Percentiles rank a stretch among this genome's conserved stretches.
Conservation (phyloP, 2,888 invertebrate genomes). For the Acholoe squamosa region DNA sequence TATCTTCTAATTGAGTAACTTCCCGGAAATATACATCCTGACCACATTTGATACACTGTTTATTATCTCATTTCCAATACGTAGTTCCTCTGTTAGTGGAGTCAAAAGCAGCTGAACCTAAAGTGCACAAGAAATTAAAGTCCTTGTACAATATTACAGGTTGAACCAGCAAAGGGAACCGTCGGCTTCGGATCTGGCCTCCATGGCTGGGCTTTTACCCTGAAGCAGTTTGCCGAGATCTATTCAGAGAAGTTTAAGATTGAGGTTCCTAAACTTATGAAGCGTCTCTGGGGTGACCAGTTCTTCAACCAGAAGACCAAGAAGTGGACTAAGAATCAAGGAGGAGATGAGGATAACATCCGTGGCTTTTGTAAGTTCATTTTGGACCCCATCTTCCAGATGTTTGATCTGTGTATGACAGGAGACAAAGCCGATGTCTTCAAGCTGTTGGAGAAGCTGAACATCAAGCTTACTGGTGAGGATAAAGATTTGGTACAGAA, state of each 20-base stretch:
- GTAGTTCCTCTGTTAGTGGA: too few relatives aligned
- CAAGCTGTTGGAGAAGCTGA: slow-evolving; percentile 93
- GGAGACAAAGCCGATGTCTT: slow-evolving; percentile 97
- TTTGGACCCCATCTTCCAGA: slow-evolving; percentile 98
- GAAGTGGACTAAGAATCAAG: slow-evolving; percentile 97
- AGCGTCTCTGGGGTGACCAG: slow-evolving; percentile 97
- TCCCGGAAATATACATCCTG: too few relatives aligned
- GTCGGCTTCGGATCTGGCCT: slow-evolving; percentile 99
- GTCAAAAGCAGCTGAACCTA: too few relatives aligned
- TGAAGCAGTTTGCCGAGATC: slow-evolving; percentile 99
- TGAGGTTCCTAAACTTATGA: slow-evolving; percentile 97
- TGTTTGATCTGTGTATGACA: slow-evolving; percentile 93
- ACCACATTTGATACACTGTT: too few relatives aligned
- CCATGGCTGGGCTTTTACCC: slow-evolving; percentile 99
- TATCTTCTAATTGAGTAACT: too few relatives aligned
- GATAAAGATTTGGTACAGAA: slow-evolving; percentile 87
- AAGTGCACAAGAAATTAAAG: too few relatives aligned
- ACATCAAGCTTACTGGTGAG: slow-evolving; percentile 95
- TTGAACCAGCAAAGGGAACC: slow-evolving; percentile 98
- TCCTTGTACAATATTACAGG: slow-evolving; percentile 85
- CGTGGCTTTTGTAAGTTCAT: slow-evolving; percentile 99
- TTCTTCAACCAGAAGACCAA: slow-evolving; percentile 98
- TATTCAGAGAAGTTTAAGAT: slow-evolving; percentile 99
- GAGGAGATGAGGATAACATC: slow-evolving; percentile 86
- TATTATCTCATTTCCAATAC: too few relatives aligned